A percentile compares a stretch with the other conserved stretches of the same genome.
Conservation (phyloP, 1,140 invertebrate species). For the Eurosta solidaginis region DNA sequence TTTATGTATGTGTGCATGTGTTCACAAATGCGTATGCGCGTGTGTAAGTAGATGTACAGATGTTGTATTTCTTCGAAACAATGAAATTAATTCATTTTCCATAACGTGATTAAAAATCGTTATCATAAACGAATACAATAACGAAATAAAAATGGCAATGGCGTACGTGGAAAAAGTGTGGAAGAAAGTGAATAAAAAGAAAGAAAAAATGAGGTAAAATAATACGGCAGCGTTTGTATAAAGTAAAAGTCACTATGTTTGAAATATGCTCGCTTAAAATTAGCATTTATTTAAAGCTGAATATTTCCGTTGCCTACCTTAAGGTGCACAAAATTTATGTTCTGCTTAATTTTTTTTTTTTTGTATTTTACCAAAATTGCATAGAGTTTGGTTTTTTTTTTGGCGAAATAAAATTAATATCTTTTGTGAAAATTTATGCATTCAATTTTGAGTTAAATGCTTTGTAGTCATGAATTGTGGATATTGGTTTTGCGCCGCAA, state of each 20-base stretch:
- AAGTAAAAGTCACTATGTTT: no score
- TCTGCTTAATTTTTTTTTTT: not conserved
- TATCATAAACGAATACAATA: not conserved
- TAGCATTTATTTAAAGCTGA: not conserved
- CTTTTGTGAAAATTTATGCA: not conserved
- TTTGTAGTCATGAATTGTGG: not conserved
- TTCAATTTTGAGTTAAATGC: not conserved
- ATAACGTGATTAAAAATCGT: not conserved
- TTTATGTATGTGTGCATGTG: not conserved
- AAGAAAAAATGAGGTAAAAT: not conserved
- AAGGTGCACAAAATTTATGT: not conserved
- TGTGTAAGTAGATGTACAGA: not conserved
- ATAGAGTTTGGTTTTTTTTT: no score
- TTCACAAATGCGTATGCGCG: not conserved
- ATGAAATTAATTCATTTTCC: constrained; percentile 4
- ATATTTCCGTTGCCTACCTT: not conserved
- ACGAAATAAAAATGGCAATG: not conserved
- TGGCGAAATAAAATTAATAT: not conserved
- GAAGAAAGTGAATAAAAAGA: not conserved
- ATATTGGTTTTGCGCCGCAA: not conserved
- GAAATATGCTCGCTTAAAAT: not conserved
- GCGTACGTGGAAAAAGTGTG: not conserved
- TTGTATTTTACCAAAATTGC: not conserved
- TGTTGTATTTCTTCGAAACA: not conserved
- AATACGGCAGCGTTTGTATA: not conserved